Evolutionary conservation across 2,113 vertebrate species (phyloP).

Genomic region (Crocuta crocuta): DNA sequence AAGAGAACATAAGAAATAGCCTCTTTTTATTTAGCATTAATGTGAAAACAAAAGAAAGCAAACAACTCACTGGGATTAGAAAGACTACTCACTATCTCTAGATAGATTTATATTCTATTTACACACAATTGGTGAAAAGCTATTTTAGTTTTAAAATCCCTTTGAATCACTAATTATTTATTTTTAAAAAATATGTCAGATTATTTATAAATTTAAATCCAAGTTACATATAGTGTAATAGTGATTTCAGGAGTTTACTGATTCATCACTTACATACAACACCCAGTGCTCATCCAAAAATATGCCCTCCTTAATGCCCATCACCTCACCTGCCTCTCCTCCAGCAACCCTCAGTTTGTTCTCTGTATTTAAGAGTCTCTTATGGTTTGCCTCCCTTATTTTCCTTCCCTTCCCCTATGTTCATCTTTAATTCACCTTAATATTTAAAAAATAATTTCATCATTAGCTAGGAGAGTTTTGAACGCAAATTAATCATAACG

Average conservation of each 20-base stretch:
- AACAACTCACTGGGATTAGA: background rate
- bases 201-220: no score
- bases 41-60: constrained; percentile 53
- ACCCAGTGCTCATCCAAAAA: no score
- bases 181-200: no score
- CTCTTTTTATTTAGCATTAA: constrained; percentile 32
- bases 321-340: no score
- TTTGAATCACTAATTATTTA: constrained; percentile 28
- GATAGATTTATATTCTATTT: background rate
- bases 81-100: background rate
- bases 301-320: no score
- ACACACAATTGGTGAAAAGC: background rate
- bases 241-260: no score
- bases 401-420: no score
- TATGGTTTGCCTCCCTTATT: no score
- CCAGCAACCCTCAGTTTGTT: no score
- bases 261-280: no score
- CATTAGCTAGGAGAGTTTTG: background rate
- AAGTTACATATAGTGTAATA: no score
- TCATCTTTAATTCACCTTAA: background rate
- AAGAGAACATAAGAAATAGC: constrained; percentile 33
- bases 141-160: constrained; percentile 40
- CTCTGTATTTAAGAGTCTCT: no score
- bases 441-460: constrained; percentile 45
- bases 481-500: constrained; percentile 44